Percentiles rank a stretch among this genome's conserved stretches.
Conservation (phyloP, 2,113 vertebrate species). For the Pipra filicauda region DNA sequence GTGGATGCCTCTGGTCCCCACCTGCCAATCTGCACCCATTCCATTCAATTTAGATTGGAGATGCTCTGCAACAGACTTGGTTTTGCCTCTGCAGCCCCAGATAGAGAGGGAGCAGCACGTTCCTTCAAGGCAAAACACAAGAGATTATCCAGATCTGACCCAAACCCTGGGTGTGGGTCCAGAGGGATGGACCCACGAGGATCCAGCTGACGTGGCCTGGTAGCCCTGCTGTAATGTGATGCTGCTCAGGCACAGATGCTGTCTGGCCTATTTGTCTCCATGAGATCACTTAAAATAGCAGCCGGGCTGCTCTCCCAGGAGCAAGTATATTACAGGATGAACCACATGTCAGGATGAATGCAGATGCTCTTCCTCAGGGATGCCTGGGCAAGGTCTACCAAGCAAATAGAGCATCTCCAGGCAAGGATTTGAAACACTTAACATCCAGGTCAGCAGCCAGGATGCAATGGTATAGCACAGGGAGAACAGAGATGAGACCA, state of each 20-base stretch:
- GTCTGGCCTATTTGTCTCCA: neutral
- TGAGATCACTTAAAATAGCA: constrained; percentile 21
- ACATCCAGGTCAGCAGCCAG: neutral
- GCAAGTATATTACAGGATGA: neutral
- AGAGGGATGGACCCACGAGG: neutral
- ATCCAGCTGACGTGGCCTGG: neutral
- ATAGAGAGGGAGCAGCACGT: neutral
- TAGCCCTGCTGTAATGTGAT: neutral
- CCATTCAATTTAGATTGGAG: neutral
- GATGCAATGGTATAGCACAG: neutral
- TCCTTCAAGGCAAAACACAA: neutral
- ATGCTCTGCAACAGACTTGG: neutral
- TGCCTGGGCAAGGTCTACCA: neutral
- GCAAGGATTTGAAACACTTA: neutral
- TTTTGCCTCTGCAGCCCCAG: neutral
- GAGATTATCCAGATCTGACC: neutral
- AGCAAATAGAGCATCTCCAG: neutral
- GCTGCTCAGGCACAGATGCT: neutral
- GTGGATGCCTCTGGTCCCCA: neutral
- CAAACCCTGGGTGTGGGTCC: neutral
- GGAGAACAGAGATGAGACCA: neutral
- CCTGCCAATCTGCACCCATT: neutral
- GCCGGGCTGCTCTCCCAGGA: neutral
- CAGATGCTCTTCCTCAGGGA: neutral
- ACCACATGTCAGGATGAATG: neutral